Conservation (phyloP, 2,888 invertebrate species). For the Nasonovia ribisnigri region DNA sequence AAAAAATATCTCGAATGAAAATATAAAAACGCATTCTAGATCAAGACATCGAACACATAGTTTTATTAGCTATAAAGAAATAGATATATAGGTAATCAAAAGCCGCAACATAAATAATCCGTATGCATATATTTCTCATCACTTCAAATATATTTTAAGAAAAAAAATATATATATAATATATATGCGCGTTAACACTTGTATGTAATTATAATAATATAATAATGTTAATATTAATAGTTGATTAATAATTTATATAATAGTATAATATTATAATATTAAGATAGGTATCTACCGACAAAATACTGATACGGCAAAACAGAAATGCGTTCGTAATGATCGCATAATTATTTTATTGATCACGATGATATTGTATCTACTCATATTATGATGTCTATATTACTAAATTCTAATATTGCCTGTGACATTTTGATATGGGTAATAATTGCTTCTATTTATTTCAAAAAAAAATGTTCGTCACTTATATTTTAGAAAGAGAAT, state of each 20-base stretch:
- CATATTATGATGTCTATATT: neutral
- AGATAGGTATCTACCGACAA: slow-evolving; percentile 39
- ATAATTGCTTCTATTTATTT: neutral
- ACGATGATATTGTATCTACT: neutral
- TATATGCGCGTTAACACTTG: slow-evolving; percentile 27
- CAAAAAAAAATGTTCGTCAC: neutral
- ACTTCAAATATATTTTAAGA: slow-evolving; percentile 41
- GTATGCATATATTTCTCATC: slow-evolving; percentile 5
- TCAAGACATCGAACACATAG: neutral
- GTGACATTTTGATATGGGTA: neutral
- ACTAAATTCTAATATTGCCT: slow-evolving; percentile 32
- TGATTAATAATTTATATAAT: slow-evolving; percentile 25
- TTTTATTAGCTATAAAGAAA: neutral
- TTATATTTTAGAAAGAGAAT: neutral
- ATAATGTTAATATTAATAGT: slow-evolving; percentile 39
- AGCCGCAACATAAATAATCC: neutral
- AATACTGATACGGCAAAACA: slow-evolving; percentile 58
- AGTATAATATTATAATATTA: neutral
- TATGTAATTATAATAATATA: slow-evolving; percentile 28
- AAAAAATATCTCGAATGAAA: neutral
- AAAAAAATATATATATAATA: slow-evolving; percentile 41
- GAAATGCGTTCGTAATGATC: neutral
- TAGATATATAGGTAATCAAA: neutral
- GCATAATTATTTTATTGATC: neutral
- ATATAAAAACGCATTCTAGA: neutral